Evolutionary conservation across 2,797 vertebrate genomes (phyloP).

Genomic region (Anguilla anguilla): DNA sequence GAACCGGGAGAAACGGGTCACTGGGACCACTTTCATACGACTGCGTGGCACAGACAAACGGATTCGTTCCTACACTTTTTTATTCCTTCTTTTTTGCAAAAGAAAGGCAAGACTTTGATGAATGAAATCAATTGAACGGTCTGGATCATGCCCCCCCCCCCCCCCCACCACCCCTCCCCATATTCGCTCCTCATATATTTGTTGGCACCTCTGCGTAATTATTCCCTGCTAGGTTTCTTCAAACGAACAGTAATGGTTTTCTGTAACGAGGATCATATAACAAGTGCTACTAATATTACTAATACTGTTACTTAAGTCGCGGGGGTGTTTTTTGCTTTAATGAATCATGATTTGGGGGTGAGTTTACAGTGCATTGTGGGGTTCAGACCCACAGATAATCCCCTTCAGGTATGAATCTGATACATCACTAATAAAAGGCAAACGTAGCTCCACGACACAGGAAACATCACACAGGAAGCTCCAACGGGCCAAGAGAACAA

Average conservation of each 20-base stretch:
- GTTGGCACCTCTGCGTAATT: conserved; percentile 28
- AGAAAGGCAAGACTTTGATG: conserved; percentile 58
- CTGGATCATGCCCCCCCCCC: conserved; percentile 24
- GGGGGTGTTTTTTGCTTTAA: conserved; percentile 21
- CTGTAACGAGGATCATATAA: conserved; percentile 37
- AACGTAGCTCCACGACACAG: neutral
- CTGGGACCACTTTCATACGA: conserved; percentile 54
- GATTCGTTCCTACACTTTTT: conserved; percentile 62
- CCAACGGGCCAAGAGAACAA: neutral
- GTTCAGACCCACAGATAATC: conserved; percentile 11
- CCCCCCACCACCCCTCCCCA: neutral
- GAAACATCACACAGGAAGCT: neutral
- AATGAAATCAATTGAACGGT: conserved; percentile 63
- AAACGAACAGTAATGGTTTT: conserved; percentile 32
- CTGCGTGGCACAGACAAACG: conserved; percentile 60
- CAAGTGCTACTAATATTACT: conserved; percentile 5
- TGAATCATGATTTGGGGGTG: conserved; percentile 16
- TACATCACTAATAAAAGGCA: conserved; percentile 1
- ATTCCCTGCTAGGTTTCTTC: conserved; percentile 25
- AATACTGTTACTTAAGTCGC: neutral
- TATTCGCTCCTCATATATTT: conserved; percentile 34
- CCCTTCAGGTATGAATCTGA: neutral
- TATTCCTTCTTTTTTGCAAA: conserved; percentile 39
- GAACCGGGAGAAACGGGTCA: conserved; percentile 65
- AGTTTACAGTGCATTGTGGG: conserved; percentile 1